These are phyloP conservation scores for Scyliorhinus canicula DNA, from an alignment of 2,797 vertebrate species.

Conservation along the genomic window DNA sequence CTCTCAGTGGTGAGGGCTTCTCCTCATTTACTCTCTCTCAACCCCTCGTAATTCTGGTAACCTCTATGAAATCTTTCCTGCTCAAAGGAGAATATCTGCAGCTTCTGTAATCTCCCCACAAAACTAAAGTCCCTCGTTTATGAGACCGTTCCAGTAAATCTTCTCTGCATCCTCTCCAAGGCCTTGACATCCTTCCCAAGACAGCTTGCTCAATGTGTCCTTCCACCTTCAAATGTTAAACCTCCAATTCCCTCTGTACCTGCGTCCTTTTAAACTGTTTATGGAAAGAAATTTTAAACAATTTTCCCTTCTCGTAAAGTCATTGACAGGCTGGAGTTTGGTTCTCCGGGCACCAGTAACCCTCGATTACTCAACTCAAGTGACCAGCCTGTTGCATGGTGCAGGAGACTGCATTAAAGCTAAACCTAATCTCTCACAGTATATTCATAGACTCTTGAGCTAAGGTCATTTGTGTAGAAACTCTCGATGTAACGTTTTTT, in stretches of 20 bases:
- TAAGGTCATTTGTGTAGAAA: neutral
- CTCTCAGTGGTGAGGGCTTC: neutral
- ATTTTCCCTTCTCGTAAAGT: neutral
- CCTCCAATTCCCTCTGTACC: neutral
- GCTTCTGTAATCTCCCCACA: neutral
- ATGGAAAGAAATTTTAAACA: neutral
- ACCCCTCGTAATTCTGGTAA: neutral
- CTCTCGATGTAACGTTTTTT: too few species aligned
- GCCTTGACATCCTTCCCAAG: neutral
- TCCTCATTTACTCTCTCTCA: neutral
- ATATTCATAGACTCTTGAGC: neutral
- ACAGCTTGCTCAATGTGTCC: neutral
- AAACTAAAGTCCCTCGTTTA: neutral
- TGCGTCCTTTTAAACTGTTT: neutral
- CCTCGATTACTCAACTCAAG: neutral
- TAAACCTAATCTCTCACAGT: neutral
- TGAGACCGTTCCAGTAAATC: neutral
- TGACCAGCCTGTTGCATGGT: neutral
- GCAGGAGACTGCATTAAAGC: neutral
- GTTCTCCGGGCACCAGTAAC: neutral
- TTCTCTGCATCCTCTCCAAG: neutral
- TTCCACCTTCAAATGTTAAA: neutral
- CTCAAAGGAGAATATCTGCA: neutral
- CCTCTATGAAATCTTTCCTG: neutral
- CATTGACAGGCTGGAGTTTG: neutral